These are phyloP conservation scores for Sorex maritimensis DNA, from an alignment of 2,797 vertebrate species.

Conservation along the genomic window DNA sequence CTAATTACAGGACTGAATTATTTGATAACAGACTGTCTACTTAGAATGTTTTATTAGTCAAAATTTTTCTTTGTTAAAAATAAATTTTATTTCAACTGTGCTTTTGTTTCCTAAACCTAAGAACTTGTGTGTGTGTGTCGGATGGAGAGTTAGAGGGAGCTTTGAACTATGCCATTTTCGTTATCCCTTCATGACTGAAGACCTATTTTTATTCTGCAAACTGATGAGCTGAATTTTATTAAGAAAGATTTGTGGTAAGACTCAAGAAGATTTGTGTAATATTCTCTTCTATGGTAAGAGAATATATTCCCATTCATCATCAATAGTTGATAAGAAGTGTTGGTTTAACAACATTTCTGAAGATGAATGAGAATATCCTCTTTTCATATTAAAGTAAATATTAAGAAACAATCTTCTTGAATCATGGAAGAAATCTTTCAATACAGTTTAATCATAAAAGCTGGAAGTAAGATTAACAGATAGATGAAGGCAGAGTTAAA, in stretches of 20 bases:
- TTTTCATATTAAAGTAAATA: slow-evolving; percentile 87
- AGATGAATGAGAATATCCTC: slow-evolving; percentile 83
- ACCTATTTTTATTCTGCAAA: slow-evolving; percentile 72
- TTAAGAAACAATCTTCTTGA: slow-evolving; percentile 85
- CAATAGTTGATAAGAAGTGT: slow-evolving; percentile 77
- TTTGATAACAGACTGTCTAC: slow-evolving; percentile 4
- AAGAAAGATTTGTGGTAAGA: slow-evolving; percentile 77
- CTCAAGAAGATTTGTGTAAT: slow-evolving; percentile 81
- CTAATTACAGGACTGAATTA: slow-evolving; percentile 8
- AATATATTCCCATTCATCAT: slow-evolving; percentile 84
- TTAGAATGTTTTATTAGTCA: slow-evolving; percentile 33
- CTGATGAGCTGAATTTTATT: slow-evolving; percentile 76
- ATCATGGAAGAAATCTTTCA: slow-evolving; percentile 80
- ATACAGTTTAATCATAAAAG: slow-evolving; percentile 71
- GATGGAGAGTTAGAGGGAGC: neutral
- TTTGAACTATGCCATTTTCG: slow-evolving; percentile 52
- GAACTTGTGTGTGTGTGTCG: neutral
- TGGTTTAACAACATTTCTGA: slow-evolving; percentile 83
- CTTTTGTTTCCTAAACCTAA: slow-evolving; percentile 23
- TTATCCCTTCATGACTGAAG: slow-evolving; percentile 44
- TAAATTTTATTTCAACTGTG: slow-evolving; percentile 14
- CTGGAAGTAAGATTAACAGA: slow-evolving; percentile 12
- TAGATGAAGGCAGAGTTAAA: neutral
- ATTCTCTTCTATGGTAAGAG: slow-evolving; percentile 77
- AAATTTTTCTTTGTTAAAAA: slow-evolving; percentile 65